These are phyloP conservation scores for Parus major DNA, from an alignment of 2,113 vertebrate genomes.

Conservation along the genomic window DNA sequence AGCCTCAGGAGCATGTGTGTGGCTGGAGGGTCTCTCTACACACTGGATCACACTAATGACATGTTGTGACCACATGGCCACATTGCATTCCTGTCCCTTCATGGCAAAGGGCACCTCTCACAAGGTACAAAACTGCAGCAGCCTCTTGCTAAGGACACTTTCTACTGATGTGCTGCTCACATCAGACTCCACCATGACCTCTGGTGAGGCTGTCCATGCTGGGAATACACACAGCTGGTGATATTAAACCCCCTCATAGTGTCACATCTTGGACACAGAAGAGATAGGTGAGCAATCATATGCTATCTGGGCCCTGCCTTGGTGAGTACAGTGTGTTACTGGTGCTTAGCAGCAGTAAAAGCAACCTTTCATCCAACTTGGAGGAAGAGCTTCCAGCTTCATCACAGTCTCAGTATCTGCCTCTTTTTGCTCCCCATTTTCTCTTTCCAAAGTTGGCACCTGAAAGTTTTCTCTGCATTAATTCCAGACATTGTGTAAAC, in stretches of 20 bases:
- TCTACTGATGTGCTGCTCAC: rapidly evolving
- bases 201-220: background rate
- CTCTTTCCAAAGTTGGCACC: constrained; percentile 55
- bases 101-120: background rate
- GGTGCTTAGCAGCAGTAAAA: background rate
- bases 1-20: background rate
- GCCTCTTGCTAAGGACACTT: background rate
- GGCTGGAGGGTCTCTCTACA: background rate
- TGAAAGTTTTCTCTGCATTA: constrained; percentile 78
- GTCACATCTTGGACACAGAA: background rate
- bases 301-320: background rate
- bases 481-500: constrained; percentile 82
- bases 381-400: constrained; percentile 45
- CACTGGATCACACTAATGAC: background rate
- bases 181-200: background rate
- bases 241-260: background rate
- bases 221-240: background rate
- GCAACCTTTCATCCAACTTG: background rate
- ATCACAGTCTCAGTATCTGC: background rate
- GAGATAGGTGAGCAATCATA: background rate
- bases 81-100: background rate
- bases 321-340: background rate
- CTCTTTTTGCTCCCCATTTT: constrained; percentile 62
- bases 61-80: too few species aligned
- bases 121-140: background rate